Conservation (phyloP, 2,113 vertebrate genomes). For the Geothlypis trichas region DNA sequence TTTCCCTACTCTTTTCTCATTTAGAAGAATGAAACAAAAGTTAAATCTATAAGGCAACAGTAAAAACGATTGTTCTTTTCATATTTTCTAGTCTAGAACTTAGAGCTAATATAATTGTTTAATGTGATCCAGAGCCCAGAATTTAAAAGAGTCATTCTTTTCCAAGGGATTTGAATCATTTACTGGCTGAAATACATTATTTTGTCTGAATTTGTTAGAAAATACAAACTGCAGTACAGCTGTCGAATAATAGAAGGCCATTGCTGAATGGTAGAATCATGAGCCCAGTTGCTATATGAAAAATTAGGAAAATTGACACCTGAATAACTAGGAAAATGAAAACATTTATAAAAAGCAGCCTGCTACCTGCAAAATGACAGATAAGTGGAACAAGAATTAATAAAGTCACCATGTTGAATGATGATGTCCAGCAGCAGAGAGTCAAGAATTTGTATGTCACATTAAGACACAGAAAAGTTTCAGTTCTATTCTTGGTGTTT, state of each 20-base stretch:
- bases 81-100: background rate
- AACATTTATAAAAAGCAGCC: background rate
- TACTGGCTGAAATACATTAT: background rate
- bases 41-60: background rate
- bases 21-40: background rate
- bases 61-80: background rate
- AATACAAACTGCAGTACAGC: background rate
- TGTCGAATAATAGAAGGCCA: background rate
- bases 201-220: background rate
- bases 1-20: background rate
- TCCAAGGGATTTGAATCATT: background rate
- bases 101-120: background rate
- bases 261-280: background rate
- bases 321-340: background rate
- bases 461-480: background rate
- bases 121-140: background rate
- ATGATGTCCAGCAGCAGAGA: background rate
- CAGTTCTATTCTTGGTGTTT: background rate
- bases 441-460: background rate
- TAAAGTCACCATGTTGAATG: background rate
- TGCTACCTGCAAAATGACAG: constrained; percentile 1
- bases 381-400: background rate
- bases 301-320: background rate
- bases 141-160: background rate
- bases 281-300: background rate